These are phyloP conservation scores for Anthopleura sola DNA, from an alignment of 64 coral and sea anemone species.

Conservation along the genomic window DNA sequence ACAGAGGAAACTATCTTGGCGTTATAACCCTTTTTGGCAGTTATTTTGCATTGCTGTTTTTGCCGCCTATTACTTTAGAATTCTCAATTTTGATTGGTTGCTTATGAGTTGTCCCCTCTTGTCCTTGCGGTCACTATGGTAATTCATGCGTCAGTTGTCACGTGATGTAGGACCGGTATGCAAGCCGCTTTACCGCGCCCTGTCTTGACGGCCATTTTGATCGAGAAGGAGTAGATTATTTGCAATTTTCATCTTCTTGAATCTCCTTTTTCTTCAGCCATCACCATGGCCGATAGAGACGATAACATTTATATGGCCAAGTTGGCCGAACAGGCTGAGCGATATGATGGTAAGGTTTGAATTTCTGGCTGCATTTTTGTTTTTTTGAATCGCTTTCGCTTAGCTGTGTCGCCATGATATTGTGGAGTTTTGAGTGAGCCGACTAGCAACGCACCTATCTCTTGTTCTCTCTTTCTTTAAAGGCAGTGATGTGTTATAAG, in stretches of 20 bases:
- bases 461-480: neutral
- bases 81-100: slow-evolving; percentile 19
- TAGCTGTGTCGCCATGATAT: slow-evolving; percentile 16
- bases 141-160: slow-evolving; percentile 32
- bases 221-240: slow-evolving; percentile 3
- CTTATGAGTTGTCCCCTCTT: neutral
- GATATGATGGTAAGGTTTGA: slow-evolving; percentile 80
- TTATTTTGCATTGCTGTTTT: slow-evolving; percentile 17
- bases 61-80: slow-evolving; percentile 18
- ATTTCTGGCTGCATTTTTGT: neutral
- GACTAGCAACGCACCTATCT: neutral
- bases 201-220: slow-evolving; percentile 42
- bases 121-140: slow-evolving; percentile 1
- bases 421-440: slow-evolving; percentile 12
- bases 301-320: slow-evolving; percentile 74
- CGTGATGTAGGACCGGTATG: slow-evolving; percentile 34
- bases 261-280: slow-evolving; percentile 32
- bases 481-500: neutral
- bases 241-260: slow-evolving; percentile 23
- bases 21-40: neutral
- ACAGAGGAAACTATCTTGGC: neutral
- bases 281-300: slow-evolving; percentile 67
- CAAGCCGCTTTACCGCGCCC: slow-evolving; percentile 29
- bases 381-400: slow-evolving; percentile 10
- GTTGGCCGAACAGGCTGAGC: slow-evolving; percentile 93